phyloP scores from a whole-genome alignment of 1,140 invertebrate genomes.

The Magallana ariakensis region DNA sequence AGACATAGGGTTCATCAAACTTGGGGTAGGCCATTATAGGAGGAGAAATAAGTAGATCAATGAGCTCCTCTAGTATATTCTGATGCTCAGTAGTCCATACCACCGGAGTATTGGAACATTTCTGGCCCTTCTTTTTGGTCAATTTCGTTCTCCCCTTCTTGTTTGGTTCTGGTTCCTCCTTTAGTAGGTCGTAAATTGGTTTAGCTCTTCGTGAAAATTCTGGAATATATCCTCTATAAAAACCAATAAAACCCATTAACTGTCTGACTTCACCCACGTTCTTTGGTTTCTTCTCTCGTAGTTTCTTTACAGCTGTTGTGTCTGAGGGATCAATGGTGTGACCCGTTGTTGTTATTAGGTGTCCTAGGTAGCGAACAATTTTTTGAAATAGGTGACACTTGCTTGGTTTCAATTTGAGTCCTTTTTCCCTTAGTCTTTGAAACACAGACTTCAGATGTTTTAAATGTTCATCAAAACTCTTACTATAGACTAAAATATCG shows the following conservation, averaged over 20 bases:
- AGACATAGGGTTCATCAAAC: conserved; percentile 72
- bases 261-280: conserved; percentile 75
- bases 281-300: conserved; percentile 68
- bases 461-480: conserved; percentile 42
- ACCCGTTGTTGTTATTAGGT: conserved; percentile 51
- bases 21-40: conserved; percentile 74
- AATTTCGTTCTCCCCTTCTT: conserved; percentile 36
- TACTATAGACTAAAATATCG: too few species aligned
- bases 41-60: conserved; percentile 65
- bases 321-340: conserved; percentile 77
- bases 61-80: conserved; percentile 59
- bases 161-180: conserved; percentile 53
- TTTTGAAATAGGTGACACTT: conserved; percentile 58
- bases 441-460: conserved; percentile 74
- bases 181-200: conserved; percentile 51
- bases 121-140: conserved; percentile 43
- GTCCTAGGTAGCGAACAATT: conserved; percentile 60
- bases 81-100: conserved; percentile 54
- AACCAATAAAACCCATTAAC: conserved; percentile 80
- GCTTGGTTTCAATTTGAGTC: conserved; percentile 54
- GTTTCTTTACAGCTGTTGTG: conserved; percentile 73
- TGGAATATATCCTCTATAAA: conserved; percentile 77
- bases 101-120: conserved; percentile 24
- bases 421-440: conserved; percentile 69
- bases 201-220: conserved; percentile 68